Evolutionary conservation across 2,888 invertebrate species (phyloP), one percentile per base, ranked within the genome.

Genomic region (Lasioglossum lativentre): DNA sequence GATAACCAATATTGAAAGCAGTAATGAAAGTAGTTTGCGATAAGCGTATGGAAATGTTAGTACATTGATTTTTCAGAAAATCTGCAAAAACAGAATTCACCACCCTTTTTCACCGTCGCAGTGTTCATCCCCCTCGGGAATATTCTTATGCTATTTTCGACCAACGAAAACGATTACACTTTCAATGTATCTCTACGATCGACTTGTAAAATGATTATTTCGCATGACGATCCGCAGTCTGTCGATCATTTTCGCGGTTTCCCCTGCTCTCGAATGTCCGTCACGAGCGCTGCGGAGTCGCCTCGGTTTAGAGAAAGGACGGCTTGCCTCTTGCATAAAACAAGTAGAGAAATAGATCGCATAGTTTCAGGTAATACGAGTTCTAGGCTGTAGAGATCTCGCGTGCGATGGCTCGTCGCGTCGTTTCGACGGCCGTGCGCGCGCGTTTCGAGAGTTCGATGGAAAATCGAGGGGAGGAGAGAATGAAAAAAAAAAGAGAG

Each of bases 341-440:
- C 38, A 81, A 63, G 84, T 88, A 89, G 88, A 78, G 70, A 81
- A 80, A 79, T 86, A 86, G 89, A 87, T 87, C 85, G 87, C 81
- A 80, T 91, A 90, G 88, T 85, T 90, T 80, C 80, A 84, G 86
- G 73, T 85, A 85, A 80, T 87, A 85, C 71, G 83, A 84, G 85
- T 89, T 85, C 73, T 85, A 84, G 83, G 74, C 75, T 85, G 79
- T 82, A 88, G 86, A 56, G 63, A 85, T 77, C 63, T 52, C 52
- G 85, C 66, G 77, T 23, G 68, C 68, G 68, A 59, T 14, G 59
- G 23, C 52, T 23, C 52, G 52, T 14, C n/a, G 59, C 6, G 52
- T 52, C 59, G 59, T 30, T 27, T 30, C 59, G 59, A 74, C n/a
- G 75, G 19, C 66, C n/a, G n/a, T 12, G 45, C 23, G 68, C 38